Evolutionary conservation across 1,140 invertebrate species (phyloP).

Genomic region (Pararge aegeria): DNA sequence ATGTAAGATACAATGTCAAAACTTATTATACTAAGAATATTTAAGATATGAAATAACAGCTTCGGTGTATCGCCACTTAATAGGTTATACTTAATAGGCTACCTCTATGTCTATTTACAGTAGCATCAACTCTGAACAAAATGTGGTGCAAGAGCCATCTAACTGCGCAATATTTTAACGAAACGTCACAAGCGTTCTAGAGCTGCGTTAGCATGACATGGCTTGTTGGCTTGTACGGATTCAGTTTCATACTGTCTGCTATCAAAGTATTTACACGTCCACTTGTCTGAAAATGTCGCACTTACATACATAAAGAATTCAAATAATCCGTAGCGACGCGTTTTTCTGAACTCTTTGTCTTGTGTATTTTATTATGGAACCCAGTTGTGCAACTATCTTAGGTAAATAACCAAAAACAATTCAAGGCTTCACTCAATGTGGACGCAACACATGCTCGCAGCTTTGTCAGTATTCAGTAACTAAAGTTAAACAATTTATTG

Average conservation of each 20-base stretch:
- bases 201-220: neutral
- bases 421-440: neutral
- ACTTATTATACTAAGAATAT: no score
- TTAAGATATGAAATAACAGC: no score
- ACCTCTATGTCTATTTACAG: no score
- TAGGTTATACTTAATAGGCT: no score
- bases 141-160: neutral
- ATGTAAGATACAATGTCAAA: no score
- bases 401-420: neutral
- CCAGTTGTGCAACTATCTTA: neutral
- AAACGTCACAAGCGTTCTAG: neutral
- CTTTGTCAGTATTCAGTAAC: no score
- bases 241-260: neutral
- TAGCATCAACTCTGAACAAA: neutral
- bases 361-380: constrained; percentile 3
- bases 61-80: no score
- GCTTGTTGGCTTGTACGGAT: constrained; percentile 5
- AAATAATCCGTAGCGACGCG: no score
- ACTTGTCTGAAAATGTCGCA: constrained; percentile 4
- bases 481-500: no score
- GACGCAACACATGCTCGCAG: neutral
- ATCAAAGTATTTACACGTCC: neutral
- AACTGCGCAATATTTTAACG: neutral
- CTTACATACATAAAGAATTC: neutral
- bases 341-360: no score